A percentile compares a stretch with the other conserved stretches of the same genome.
Conservation (phyloP, 2,797 vertebrate species). For the Sphenodon punctatus region DNA sequence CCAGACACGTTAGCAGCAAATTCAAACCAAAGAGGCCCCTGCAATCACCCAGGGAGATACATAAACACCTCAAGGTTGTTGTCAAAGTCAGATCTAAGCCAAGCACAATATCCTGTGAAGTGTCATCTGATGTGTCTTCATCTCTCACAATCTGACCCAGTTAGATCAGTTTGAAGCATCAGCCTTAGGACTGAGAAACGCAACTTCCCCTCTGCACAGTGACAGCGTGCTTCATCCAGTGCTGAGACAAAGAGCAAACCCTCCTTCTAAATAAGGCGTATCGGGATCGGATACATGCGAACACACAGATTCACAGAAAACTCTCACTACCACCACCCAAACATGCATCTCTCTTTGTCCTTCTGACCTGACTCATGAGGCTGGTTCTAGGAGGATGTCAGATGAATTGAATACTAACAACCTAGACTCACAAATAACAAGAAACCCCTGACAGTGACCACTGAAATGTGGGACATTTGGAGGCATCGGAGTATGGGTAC, state of each 20-base stretch:
- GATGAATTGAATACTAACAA: too few relatives aligned
- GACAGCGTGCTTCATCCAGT: neutral
- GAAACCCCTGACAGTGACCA: too few relatives aligned
- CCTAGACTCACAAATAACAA: too few relatives aligned
- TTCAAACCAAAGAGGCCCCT: neutral
- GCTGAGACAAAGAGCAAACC: neutral
- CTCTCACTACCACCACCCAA: too few relatives aligned
- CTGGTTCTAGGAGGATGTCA: too few relatives aligned
- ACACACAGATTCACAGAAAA: too few relatives aligned
- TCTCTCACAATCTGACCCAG: neutral
- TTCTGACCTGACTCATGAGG: too few relatives aligned
- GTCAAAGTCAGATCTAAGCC: neutral
- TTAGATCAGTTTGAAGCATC: neutral
- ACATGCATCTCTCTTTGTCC: too few relatives aligned
- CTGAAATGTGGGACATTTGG: too few relatives aligned
- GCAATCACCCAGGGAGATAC: neutral
- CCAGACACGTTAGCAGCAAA: neutral
- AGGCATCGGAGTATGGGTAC: too few relatives aligned
- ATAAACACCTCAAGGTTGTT: rapidly evolving
- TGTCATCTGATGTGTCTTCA: rapidly evolving
- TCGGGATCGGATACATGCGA: too few relatives aligned
- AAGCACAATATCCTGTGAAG: neutral
- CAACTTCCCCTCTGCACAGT: neutral
- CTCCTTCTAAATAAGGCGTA: too few relatives aligned
- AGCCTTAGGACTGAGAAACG: neutral